These are phyloP conservation scores for Rhinoderma darwinii DNA, from an alignment of 2,113 vertebrate species.

Conservation along the genomic window DNA sequence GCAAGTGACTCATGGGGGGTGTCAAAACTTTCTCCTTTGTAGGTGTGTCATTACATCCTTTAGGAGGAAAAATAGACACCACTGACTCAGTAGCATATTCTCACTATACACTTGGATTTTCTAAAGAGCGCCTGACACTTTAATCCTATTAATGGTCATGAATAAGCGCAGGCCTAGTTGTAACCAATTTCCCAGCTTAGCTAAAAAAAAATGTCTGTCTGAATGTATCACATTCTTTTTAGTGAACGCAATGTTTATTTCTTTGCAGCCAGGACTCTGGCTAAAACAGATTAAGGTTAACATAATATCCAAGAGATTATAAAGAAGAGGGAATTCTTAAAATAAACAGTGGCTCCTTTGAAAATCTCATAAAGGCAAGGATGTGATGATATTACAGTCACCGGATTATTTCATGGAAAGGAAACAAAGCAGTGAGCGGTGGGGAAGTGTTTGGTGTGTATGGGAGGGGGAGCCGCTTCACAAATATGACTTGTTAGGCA, in stretches of 20 bases:
- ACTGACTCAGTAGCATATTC: conserved; percentile 64
- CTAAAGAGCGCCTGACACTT: conserved; percentile 68
- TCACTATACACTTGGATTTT: conserved; percentile 67
- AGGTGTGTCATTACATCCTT: conserved; percentile 71
- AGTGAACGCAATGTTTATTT: conserved; percentile 40
- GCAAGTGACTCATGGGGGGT: conserved; percentile 62
- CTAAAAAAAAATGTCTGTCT: conserved; percentile 57
- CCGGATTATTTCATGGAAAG: conserved; percentile 42
- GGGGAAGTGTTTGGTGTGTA: conserved; percentile 22
- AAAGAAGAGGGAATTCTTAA: conserved; percentile 47
- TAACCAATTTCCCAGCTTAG: conserved; percentile 59
- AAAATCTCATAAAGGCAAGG: conserved; percentile 38
- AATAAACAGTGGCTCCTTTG: conserved; percentile 50
- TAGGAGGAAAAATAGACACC: conserved; percentile 69
- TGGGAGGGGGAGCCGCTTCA: conserved; percentile 14
- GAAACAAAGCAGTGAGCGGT: conserved; percentile 13
- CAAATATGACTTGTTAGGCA: conserved; percentile 32
- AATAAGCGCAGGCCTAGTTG: conserved; percentile 69
- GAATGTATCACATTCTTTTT: conserved; percentile 50
- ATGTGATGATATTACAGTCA: conserved; percentile 49
- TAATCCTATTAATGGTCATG: conserved; percentile 75
- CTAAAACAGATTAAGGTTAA: conserved; percentile 48
- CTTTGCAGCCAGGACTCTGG: conserved; percentile 42
- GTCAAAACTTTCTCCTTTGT: conserved; percentile 71
- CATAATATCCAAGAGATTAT: conserved; percentile 54